Conservation (phyloP, 1,140 invertebrate genomes). For the Pectinophora gossypiella region DNA sequence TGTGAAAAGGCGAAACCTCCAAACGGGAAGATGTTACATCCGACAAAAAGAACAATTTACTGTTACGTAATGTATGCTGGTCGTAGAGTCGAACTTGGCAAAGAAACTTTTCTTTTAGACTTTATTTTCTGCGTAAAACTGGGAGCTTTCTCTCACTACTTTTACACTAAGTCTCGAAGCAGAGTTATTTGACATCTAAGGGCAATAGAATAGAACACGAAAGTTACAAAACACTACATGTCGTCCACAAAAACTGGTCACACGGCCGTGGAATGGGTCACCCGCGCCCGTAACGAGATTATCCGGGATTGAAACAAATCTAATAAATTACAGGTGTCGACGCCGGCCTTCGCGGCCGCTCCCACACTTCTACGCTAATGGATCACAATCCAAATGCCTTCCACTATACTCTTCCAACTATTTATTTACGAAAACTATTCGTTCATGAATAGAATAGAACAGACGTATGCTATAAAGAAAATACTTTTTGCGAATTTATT, state of each 20-base stretch:
- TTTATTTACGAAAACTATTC: constrained; percentile 26
- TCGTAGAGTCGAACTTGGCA: not conserved
- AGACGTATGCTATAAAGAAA: too few species aligned
- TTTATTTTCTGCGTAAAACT: not conserved
- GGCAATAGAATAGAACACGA: not conserved
- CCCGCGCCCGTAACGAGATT: constrained; percentile 37
- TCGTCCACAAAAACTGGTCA: constrained; percentile 6
- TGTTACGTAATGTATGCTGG: too few species aligned
- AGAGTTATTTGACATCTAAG: not conserved
- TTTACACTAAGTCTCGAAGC: not conserved
- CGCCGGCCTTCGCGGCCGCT: constrained; percentile 27
- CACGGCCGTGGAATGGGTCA: constrained; percentile 10
- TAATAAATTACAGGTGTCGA: constrained; percentile 55
- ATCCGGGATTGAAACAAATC: constrained; percentile 48
- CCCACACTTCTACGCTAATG: constrained; percentile 21
- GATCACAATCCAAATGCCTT: constrained; percentile 16
- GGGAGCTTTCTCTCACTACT: not conserved
- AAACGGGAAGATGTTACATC: too few species aligned
- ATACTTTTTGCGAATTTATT: too few species aligned
- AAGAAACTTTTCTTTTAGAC: not conserved
- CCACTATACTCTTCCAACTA: constrained; percentile 15
- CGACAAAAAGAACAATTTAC: too few species aligned
- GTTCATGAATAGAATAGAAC: constrained; percentile 1
- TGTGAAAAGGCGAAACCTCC: too few species aligned
- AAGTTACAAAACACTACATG: not conserved